Evolutionary conservation across 2,797 vertebrate genomes (phyloP).

Genomic region (Tauraco hartlaubi): DNA sequence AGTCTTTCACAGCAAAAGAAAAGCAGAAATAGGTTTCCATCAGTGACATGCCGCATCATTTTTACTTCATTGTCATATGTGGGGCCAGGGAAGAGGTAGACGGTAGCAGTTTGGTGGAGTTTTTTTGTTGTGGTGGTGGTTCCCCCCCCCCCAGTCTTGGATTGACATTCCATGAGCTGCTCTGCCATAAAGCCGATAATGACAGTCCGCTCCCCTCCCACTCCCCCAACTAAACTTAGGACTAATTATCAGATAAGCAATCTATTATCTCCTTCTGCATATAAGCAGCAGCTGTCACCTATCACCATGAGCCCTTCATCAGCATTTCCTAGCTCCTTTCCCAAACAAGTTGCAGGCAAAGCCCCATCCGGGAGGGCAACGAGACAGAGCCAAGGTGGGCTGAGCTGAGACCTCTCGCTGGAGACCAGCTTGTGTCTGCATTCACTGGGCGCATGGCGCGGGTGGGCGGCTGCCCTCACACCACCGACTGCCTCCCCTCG

Average conservation of each 20-base stretch:
- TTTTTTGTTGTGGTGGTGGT: too few relatives aligned
- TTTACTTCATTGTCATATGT: neutral
- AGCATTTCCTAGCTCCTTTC: neutral
- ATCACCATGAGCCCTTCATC: neutral
- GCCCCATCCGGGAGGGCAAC: neutral
- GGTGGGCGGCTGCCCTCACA: neutral
- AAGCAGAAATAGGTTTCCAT: slow-evolving; percentile 17
- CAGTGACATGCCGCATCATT: neutral
- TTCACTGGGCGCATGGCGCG: fast-evolving
- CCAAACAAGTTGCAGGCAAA: neutral
- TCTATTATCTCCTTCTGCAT: slow-evolving; percentile 2
- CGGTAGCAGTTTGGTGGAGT: neutral
- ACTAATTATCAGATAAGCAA: slow-evolving; percentile 25
- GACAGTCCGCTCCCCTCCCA: neutral
- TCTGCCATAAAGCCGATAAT: neutral
- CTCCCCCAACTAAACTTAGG: slow-evolving; percentile 3
- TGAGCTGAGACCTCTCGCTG: neutral
- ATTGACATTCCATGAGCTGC: neutral
- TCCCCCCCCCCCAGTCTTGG: neutral
- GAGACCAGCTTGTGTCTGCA: neutral
- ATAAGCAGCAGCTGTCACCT: slow-evolving; percentile 26
- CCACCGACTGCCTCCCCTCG: fast-evolving
- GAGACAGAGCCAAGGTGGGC: neutral
- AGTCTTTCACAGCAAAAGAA: neutral
- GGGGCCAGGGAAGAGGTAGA: neutral